Evolutionary conservation across 2,888 invertebrate genomes (phyloP), one percentile per base, ranked within the genome.

Genomic region (Nasonovia ribisnigri): DNA sequence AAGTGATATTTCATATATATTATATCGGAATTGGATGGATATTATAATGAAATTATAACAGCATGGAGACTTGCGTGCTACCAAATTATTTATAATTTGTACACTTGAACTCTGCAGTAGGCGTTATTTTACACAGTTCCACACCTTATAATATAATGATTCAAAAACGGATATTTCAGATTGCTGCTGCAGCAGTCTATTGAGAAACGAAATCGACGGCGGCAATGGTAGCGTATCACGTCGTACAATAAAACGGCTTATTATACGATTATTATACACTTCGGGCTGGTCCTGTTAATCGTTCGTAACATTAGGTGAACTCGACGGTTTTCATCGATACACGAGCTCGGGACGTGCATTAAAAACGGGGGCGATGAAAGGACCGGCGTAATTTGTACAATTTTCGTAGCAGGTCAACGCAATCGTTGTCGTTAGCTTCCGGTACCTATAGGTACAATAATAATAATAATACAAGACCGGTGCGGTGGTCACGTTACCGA

Each of bases 371-470:
- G 26, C 51, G 84, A 24, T 29, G 42, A 54, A 43, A 84, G 20
- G 42, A 51, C 51, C 54, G 43, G 36, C 16, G 84, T 91, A 91
- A 91, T 91, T 91, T 84, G 54, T 84, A 84, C 51, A 84, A 91
- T 91, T 91, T 91, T 91, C 84, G 84, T 42, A 51, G 84, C 84
- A 91, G 91, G 91, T 91, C 91, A 91, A 84, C 84, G 91, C 91
- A 54, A 91, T n/a, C 84, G 51, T 54, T 91, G 84, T 84, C 91
- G 42, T 42, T 54, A 77, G n/a, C 77, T 48, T 90, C 67, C 67
- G 43, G 90, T 90, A 77, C 24, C 8, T 11, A 29, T 86, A 13
- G 43, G 36, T 20, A 24, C 51, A 51, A 5, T 20, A n/a, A 54
- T 54, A 51, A 51, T 26, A 57, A 57, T 57, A 57, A 26, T 57